Percentiles rank a stretch among this genome's conserved stretches.
phyloP scores from a whole-genome alignment of 64 coral and sea anemone genomes.

The Montipora efflorescens region DNA sequence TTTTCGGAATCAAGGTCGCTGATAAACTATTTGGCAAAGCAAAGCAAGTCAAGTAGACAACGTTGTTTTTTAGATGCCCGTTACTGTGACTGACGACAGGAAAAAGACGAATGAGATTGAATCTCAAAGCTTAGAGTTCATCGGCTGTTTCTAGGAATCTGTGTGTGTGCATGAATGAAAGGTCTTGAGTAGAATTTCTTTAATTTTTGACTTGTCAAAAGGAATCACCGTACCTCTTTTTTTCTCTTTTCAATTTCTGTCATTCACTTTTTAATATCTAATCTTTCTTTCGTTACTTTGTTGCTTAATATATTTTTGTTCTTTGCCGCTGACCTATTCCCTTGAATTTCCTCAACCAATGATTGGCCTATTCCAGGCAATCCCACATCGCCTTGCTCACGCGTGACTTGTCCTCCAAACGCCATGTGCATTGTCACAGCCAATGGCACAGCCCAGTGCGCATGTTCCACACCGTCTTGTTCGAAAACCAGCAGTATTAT shows the following conservation, averaged over 20 bases:
- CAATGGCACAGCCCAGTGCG: conserved; percentile 61
- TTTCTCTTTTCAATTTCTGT: neutral
- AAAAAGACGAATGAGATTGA: too few relatives aligned
- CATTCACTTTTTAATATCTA: neutral
- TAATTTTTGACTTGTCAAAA: neutral
- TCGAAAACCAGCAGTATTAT: conserved; percentile 30
- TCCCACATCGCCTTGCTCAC: conserved; percentile 47
- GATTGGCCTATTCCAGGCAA: neutral
- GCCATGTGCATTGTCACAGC: conserved; percentile 39
- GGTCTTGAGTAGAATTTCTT: neutral
- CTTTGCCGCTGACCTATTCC: neutral
- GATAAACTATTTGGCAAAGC: too few relatives aligned
- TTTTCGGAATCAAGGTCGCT: too few relatives aligned
- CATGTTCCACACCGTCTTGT: conserved; percentile 61
- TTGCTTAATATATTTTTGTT: neutral
- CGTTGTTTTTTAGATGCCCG: too few relatives aligned
- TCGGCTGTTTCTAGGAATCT: too few relatives aligned
- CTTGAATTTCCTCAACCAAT: neutral
- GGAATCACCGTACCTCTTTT: too few relatives aligned
- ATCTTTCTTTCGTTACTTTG: neutral
- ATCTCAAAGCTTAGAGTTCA: too few relatives aligned
- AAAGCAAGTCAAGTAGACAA: too few relatives aligned
- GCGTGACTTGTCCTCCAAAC: conserved; percentile 65
- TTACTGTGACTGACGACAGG: too few relatives aligned
- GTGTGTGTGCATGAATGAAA: too few relatives aligned